Conservation (phyloP, 1,140 invertebrate genomes). For the Zaprionus taronus region DNA sequence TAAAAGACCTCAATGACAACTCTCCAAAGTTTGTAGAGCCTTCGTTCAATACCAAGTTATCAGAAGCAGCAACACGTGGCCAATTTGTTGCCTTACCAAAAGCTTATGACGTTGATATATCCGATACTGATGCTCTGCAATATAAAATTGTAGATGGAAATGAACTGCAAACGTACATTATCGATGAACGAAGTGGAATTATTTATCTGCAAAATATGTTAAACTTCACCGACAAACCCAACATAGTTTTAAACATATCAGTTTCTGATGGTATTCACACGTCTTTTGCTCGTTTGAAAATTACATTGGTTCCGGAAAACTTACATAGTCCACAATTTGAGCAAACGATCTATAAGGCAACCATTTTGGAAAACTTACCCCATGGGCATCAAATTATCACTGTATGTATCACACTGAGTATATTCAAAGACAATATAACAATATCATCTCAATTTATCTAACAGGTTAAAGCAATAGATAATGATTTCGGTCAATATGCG, state of each 20-base stretch:
- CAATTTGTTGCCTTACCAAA: conserved; percentile 95
- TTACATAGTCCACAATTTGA: conserved; percentile 91
- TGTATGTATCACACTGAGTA: conserved; percentile 19
- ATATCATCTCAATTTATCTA: not conserved
- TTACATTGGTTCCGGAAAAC: conserved; percentile 93
- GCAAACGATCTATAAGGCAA: conserved; percentile 90
- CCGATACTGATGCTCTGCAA: conserved; percentile 89
- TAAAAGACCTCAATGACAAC: conserved; percentile 95
- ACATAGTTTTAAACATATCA: conserved; percentile 92
- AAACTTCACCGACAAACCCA: conserved; percentile 86
- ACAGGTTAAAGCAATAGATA: conserved; percentile 91
- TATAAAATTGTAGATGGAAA: conserved; percentile 95
- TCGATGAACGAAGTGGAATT: conserved; percentile 89
- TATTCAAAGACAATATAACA: not conserved
- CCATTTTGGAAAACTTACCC: conserved; percentile 92
- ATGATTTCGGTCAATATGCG: conserved; percentile 93
- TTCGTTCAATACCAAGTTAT: conserved; percentile 91
- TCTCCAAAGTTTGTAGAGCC: conserved; percentile 93
- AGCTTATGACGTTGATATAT: conserved; percentile 93
- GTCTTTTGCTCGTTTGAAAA: conserved; percentile 91
- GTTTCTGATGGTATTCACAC: conserved; percentile 97
- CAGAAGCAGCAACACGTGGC: conserved; percentile 92
- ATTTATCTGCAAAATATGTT: conserved; percentile 87
- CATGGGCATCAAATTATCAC: conserved; percentile 86
- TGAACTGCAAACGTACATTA: conserved; percentile 92